Base-by-base conservation (phyloP, 1,140 invertebrate genomes). In the Zaprionus davidi region DNA sequence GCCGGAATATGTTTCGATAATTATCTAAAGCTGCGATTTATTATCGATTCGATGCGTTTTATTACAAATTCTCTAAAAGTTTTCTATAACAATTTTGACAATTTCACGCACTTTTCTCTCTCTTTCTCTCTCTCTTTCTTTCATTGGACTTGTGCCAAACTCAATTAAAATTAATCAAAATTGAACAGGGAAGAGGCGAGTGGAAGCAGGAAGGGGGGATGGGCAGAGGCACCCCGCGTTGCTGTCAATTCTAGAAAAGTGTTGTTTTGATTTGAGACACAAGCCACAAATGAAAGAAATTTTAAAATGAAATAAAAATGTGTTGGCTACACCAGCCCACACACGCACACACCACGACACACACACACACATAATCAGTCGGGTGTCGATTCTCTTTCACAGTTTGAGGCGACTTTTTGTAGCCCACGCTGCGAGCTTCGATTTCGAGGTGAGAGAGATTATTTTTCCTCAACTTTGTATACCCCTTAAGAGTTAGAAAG, bases 211-310 rank as follows among this genome's bases (percentile, higher is more conserved):
- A 13, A 9, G 24, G 31, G 15, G 55, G 15, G 28, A 26, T n/a
- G n/a, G 51, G 41, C 28, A 22, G 15, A 34, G 36, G 34, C 53
- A 22, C 77, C 82, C 82, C 82, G 82, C 82, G 41, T 64, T 28
- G 58, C 72, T 86, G 79, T 86, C 79, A 85, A 86, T 81, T 72
- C 64, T 74, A 44, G 36, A 28, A 64, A 72, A 71, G 15, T 82
- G 74, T 69, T 64, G 77, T 81, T 77, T 87, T 80, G 73, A 87
- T 83, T 87, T 75, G 70, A 83, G 83, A 80, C 83, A 87, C 83
- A 87, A 83, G 83, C 83, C 83, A 46, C 79, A 87, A 73, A 76
- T 60, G 76, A 62, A 57, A 41, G 63, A 72, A 72, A 72, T 64
- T 57, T 70, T 13, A 71, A 74, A 71, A 57, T 36, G 36, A 70